Evolutionary conservation across 2,113 vertebrate species (phyloP).

Genomic region (Hemibagrus wyckioides): DNA sequence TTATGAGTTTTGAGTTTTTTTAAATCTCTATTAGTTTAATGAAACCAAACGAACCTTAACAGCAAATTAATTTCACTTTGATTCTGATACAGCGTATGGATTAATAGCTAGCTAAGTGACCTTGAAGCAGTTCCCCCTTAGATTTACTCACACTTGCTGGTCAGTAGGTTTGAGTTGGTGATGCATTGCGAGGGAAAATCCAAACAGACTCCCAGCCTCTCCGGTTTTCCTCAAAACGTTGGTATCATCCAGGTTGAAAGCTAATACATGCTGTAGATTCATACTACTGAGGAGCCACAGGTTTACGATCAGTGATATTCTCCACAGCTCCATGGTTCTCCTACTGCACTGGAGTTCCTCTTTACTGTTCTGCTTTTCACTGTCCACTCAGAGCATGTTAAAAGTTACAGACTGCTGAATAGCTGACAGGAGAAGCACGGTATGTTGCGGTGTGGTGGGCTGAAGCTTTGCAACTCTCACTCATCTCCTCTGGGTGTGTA

Average conservation of each 20-base stretch:
- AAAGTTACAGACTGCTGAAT: neutral
- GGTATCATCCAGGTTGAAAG: constrained; percentile 83
- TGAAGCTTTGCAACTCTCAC: neutral
- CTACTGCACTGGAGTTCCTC: neutral
- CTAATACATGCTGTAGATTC: constrained; percentile 43
- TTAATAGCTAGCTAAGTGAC: neutral
- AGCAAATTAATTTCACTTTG: neutral
- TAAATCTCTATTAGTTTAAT: too few species aligned
- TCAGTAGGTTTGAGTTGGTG: constrained; percentile 79
- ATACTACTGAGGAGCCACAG: constrained; percentile 51
- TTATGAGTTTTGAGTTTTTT: too few species aligned
- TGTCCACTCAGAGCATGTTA: neutral
- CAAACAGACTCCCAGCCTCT: constrained; percentile 81
- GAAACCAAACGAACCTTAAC: too few species aligned
- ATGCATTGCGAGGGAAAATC: constrained; percentile 88
- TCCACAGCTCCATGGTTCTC: constrained; percentile 2
- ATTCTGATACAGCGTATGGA: neutral
- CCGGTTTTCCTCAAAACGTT: constrained; percentile 77
- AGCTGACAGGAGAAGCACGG: constrained; percentile 6
- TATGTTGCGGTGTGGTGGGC: neutral
- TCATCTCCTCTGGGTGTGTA: constrained; percentile 23
- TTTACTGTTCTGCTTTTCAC: neutral
- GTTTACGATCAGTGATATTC: constrained; percentile 8
- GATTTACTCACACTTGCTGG: constrained; percentile 80
- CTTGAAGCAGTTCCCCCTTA: neutral